A percentile compares a stretch with the other conserved stretches of the same genome.
Conservation (phyloP, 2,888 invertebrate species). For the Stenurella melanura region DNA sequence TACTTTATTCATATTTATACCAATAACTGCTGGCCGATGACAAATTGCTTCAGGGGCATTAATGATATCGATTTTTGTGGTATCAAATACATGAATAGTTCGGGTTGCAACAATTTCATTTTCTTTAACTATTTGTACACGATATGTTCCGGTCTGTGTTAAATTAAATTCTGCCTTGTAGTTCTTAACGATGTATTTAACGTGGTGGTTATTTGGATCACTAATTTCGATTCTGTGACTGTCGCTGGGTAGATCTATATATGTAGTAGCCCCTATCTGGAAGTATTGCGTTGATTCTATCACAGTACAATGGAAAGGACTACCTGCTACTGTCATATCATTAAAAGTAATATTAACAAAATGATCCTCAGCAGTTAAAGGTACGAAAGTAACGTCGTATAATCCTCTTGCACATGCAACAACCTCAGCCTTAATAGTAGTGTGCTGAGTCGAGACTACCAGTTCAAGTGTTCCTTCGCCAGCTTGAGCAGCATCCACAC, state of each 20-base stretch:
- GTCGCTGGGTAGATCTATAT: slow-evolving; percentile 77
- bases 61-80: slow-evolving; percentile 73
- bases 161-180: slow-evolving; percentile 74
- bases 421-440: slow-evolving; percentile 89
- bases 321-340: slow-evolving; percentile 92
- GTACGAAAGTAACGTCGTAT: slow-evolving; percentile 94
- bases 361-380: slow-evolving; percentile 91
- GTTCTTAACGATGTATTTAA: slow-evolving; percentile 70
- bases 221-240: slow-evolving; percentile 81
- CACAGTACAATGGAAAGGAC: slow-evolving; percentile 88
- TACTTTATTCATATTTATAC: slow-evolving; percentile 79
- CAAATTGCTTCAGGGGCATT: slow-evolving; percentile 81
- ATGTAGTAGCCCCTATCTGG: slow-evolving; percentile 80
- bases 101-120: slow-evolving; percentile 69
- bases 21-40: slow-evolving; percentile 87
- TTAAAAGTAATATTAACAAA: slow-evolving; percentile 96
- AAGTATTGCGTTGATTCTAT: slow-evolving; percentile 83
- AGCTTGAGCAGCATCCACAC: slow-evolving; percentile 95
- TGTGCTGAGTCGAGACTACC: slow-evolving; percentile 92
- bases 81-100: slow-evolving; percentile 84
- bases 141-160: slow-evolving; percentile 76
- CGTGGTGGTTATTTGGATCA: slow-evolving; percentile 78
- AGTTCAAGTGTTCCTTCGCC: slow-evolving; percentile 95
- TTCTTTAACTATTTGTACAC: slow-evolving; percentile 57
- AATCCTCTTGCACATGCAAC: slow-evolving; percentile 92